phyloP scores from a whole-genome alignment of 2,113 vertebrate genomes.

The Paralichthys olivaceus region DNA sequence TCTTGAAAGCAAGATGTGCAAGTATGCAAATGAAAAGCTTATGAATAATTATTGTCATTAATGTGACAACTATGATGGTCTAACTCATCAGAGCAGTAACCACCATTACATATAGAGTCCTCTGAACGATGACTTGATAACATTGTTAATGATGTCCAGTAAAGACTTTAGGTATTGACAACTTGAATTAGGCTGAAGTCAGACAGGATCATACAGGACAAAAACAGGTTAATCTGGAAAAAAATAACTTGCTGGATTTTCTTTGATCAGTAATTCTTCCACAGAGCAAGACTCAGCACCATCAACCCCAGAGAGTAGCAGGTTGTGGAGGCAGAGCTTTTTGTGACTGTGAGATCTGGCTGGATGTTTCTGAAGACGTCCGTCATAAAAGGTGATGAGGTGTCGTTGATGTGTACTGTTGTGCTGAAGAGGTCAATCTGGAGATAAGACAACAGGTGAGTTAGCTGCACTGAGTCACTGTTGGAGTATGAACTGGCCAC shows the following conservation, averaged over 20 bases:
- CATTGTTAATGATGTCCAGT: too few relatives aligned
- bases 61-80: background rate
- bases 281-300: slow-evolving; percentile 27
- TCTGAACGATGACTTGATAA: too few relatives aligned
- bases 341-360: slow-evolving; percentile 22
- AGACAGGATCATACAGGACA: background rate
- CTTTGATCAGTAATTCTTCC: background rate
- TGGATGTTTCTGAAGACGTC: slow-evolving; percentile 65
- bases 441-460: background rate
- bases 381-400: background rate
- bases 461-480: background rate
- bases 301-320: slow-evolving; percentile 38
- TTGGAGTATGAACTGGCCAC: background rate
- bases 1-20: background rate
- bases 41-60: too few relatives aligned
- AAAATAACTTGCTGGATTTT: background rate
- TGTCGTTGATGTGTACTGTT: slow-evolving; percentile 4
- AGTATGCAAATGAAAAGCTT: background rate
- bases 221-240: background rate
- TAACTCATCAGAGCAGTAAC: background rate
- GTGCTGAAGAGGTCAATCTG: slow-evolving; percentile 76
- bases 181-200: background rate
- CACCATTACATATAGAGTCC: too few relatives aligned
- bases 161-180: background rate
- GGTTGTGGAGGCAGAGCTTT: background rate